Conservation (phyloP, 2,888 invertebrate genomes). For the Mayetiola destructor region DNA sequence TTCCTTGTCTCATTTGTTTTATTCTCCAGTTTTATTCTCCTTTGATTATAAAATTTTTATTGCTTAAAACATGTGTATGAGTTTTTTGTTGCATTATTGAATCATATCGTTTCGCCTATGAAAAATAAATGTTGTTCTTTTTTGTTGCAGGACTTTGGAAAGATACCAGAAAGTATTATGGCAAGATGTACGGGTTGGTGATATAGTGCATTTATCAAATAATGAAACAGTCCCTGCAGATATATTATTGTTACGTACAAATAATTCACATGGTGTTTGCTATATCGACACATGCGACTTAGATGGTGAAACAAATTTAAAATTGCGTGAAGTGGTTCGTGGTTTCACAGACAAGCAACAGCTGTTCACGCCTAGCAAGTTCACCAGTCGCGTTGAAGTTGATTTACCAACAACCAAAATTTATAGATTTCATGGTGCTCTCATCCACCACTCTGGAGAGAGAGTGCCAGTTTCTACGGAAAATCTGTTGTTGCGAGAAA, state of each 20-base stretch:
- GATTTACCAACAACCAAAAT: slow-evolving; percentile 92
- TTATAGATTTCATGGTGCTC: slow-evolving; percentile 82
- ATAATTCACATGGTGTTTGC: slow-evolving; percentile 76
- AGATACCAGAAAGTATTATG: slow-evolving; percentile 75
- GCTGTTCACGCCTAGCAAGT: slow-evolving; percentile 64
- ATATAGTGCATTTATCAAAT: slow-evolving; percentile 87
- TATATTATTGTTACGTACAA: slow-evolving; percentile 73
- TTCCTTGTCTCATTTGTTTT: too few relatives aligned
- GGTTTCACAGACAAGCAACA: slow-evolving; percentile 43
- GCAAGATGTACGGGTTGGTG: slow-evolving; percentile 84
- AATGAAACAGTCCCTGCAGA: slow-evolving; percentile 96
- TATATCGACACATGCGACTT: slow-evolving; percentile 93
- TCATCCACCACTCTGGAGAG: slow-evolving; percentile 64
- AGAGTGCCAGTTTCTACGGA: slow-evolving; percentile 74
- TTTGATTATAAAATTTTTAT: too few relatives aligned
- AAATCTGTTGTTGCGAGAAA: slow-evolving; percentile 84
- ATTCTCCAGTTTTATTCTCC: not conserved
- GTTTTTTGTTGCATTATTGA: too few relatives aligned
- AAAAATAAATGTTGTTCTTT: not conserved
- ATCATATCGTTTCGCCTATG: too few relatives aligned
- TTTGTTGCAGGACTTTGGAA: slow-evolving; percentile 50
- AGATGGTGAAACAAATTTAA: slow-evolving; percentile 92
- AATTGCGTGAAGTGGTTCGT: slow-evolving; percentile 57
- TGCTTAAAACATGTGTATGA: too few relatives aligned
- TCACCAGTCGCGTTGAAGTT: slow-evolving; percentile 74